Evolutionary conservation across 2,797 vertebrate genomes (phyloP).

Genomic region (Enteromius thamalakanensis): DNA sequence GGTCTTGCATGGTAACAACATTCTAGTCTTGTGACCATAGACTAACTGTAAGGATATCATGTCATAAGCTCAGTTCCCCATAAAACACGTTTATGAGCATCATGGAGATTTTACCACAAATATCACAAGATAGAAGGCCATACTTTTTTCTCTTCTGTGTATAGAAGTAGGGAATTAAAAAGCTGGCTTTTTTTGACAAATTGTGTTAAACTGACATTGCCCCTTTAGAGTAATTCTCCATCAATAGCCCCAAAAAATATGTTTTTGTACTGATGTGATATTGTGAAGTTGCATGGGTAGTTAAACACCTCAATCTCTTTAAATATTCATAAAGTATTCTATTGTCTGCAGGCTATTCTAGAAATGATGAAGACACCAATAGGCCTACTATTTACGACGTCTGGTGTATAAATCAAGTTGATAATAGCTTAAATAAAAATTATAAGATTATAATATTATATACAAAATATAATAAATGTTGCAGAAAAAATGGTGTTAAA

Average conservation of each 20-base stretch:
- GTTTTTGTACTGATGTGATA: not conserved
- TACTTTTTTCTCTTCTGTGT: too few species aligned
- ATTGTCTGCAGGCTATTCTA: conserved; percentile 36
- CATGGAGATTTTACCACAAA: not conserved
- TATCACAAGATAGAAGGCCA: not conserved
- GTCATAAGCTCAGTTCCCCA: not conserved
- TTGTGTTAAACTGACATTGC: not conserved
- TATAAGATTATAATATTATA: not conserved
- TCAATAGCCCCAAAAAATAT: not conserved
- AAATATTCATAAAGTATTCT: conserved; percentile 71
- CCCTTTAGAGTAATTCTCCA: not conserved
- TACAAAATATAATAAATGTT: not conserved
- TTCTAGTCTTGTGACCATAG: conserved; percentile 26
- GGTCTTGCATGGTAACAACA: conserved; percentile 65
- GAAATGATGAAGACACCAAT: not conserved
- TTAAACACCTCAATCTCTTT: conserved; percentile 51
- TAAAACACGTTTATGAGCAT: not conserved
- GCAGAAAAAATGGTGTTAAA: too few species aligned
- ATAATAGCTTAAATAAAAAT: not conserved
- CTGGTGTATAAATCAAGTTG: not conserved
- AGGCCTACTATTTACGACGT: conserved; percentile 14
- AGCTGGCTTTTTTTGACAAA: not conserved
- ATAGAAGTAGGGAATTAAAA: not conserved
- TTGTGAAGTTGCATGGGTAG: not conserved
- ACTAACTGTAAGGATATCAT: conserved; percentile 46